Evolutionary conservation across 2,797 vertebrate species (phyloP), one percentile per base, ranked within the genome.

Genomic region (Halcyon badia): DNA sequence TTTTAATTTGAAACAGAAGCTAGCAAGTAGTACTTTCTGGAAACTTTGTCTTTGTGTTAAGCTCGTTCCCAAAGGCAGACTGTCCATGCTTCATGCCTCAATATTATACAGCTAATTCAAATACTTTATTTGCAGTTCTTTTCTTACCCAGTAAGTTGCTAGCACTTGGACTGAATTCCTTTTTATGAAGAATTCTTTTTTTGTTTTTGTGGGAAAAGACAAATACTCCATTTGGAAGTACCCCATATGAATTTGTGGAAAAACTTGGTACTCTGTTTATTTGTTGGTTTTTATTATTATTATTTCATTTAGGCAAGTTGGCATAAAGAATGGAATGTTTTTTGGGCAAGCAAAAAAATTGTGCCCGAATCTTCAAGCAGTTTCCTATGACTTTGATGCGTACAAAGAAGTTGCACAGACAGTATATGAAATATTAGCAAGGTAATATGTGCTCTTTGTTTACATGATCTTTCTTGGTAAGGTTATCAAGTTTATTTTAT

Each of bases 271-370:
- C 30, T 90, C 37, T 77, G 39, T 69, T 70, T 96, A 94, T 92
- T 61, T 79, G 39, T 2, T 0, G 2, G 12, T 24, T 80, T 84
- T 86, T 72, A 64, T 48, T 11, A 22, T 48, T 28, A 30, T 94
- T 31, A 89, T 77, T 90, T 95, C 9, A 93, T 90, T 72, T 97
- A 99, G 99, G 96, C 98, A 99, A 98, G 98, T 98, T 11, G 99
- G 99, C 18, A 98, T 99, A 97, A 99, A 98, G 97, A 99, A 99
- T 24, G 99, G 99, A 89, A 99, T 99, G 99, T 99, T 99, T 98
- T 99, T 99, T 95, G 99, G 99, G 71, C 98, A 99, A 94, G 99
- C 99, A 21, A 99, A 99, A 93, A 98, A 99, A 87, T 96, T 99
- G 26, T 99, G 99, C 96, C 99, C 99, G 60, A 97, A 97, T 35